These are phyloP conservation scores for Muntiacus muntjak DNA, from an alignment of 2,113 vertebrate genomes.

Conservation along the genomic window DNA sequence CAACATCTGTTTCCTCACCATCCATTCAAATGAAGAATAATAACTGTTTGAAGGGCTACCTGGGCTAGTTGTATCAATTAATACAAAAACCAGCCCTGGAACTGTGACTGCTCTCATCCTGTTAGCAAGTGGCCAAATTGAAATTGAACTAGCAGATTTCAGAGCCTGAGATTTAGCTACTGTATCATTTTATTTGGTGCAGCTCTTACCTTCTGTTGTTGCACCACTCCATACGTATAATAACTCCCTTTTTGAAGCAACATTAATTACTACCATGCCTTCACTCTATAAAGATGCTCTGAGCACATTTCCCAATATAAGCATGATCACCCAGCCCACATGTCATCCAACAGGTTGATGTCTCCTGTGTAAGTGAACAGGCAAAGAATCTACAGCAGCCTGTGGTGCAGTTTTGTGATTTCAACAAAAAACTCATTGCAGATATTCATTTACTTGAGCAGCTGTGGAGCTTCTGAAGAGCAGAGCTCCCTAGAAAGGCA, in stretches of 20 bases:
- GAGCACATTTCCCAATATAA: background rate
- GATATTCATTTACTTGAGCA: background rate
- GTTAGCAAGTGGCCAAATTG: background rate
- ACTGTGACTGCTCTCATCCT: background rate
- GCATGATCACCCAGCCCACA: too few species aligned
- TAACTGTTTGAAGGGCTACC: background rate
- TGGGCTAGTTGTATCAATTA: background rate
- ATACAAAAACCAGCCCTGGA: background rate
- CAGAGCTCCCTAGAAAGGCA: background rate
- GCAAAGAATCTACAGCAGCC: background rate
- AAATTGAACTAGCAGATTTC: background rate
- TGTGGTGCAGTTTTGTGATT: background rate
- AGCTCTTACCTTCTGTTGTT: background rate
- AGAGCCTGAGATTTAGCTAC: background rate
- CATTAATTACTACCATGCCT: background rate
- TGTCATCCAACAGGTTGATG: background rate
- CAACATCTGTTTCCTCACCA: background rate
- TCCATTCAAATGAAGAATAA: background rate
- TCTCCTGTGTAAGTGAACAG: background rate
- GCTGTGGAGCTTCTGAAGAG: background rate
- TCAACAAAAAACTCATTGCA: background rate
- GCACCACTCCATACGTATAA: background rate
- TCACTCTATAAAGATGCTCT: background rate
- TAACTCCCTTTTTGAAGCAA: background rate
- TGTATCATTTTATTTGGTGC: background rate